Base-by-base conservation (phyloP, 2,113 vertebrate genomes). In the Trematocara stigmaticum region DNA sequence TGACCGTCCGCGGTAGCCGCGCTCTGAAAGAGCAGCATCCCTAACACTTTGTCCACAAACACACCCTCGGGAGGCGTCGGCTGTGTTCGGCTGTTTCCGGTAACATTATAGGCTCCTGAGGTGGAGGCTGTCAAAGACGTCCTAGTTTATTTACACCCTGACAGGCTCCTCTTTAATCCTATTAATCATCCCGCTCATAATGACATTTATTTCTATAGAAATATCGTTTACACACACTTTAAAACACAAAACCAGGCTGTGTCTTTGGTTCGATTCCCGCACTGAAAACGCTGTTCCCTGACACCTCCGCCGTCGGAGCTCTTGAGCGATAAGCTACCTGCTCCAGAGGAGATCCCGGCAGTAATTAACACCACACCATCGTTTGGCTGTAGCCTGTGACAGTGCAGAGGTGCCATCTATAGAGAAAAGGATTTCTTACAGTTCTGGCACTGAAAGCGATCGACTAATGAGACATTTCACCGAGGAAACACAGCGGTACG, bases 81-180 rank as follows among this genome's bases (percentile, higher is more conserved):
- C 26, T n/a, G 12, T 10, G 12, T 23, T 86, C 91, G 91, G 31
- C 29, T 81, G 20, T 91, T 82, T 88, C 89, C 91, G 91, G 86
- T 76, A 80, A 20, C 12, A 18, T 31, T 6, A 13, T 4, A 40
- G 57, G 57, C 57, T 61, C 57, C 10, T 18, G 69, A 23, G 12
- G 13, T 29, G 69, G 40, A 47, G 69, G 35, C 53, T 79, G 34
- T 15, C 55, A 20, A 4, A 64, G 56, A 80, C 71, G 59, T 49
- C 16, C 31, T 6, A 0, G 23, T 47, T 47, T 74, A 47, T 47
- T 74, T 10, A 74, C 38, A 29, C 42, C 18, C 15, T 47, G 69
- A 29, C 40, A 47, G 10, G 42, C 69, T 74, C 23, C 40, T 47
- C 76, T 2, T 23, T 4, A 9, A 38, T 5, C 10, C 8, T 1